Evolutionary conservation across 2,888 invertebrate species (phyloP), one percentile per base, ranked within the genome.

Genomic region (Dolichopus griseipennis): DNA sequence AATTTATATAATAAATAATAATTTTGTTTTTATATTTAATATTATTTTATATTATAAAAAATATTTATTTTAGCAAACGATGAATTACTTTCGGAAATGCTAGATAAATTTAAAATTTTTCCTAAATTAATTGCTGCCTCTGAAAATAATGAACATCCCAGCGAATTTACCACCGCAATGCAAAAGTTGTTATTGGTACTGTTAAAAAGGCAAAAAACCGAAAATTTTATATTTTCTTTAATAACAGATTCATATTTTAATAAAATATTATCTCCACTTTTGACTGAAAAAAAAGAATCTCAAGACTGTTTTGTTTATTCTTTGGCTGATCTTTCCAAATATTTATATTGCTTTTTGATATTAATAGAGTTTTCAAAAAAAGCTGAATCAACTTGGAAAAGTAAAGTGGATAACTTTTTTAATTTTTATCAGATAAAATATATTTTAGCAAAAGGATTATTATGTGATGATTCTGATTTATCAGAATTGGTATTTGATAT

Each of bases 161-260:
- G 77, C 0, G 68, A 72, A 0, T 77, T 77, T 43, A 75, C 75
- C 3, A 76, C 75, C 3, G 77, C 77, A 15, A 75, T 78, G 5
- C 70, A 80, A 0, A 77, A 76, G 2, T 68, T 80, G 41, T 69
- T 78, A 20, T 68, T 78, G 8, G 73, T 75, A 0, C 71, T 80
- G 20, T 70, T 81, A 64, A 73, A 76, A 68, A 78, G 77, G 66
- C 43, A 74, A 0, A 78, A 78, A 70, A 79, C 79, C 0, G 77
- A 81, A 61, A 78, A 78, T 52, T 66, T 80, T 52, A 76, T 81
- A 64, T 74, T 81, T 1, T 76, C 79, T 5, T 77, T 78, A 67
- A 76, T 81, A 15, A 76, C 77, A 0, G 79, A 80, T 64, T 79
- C 81, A 1, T 80, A 77, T 68, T 80, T 80, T 66, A 79, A 80